A percentile compares a stretch with the other conserved stretches of the same genome.
These are phyloP conservation scores for Erebia palarica DNA, from an alignment of 2,888 invertebrate species.

Conservation along the genomic window DNA sequence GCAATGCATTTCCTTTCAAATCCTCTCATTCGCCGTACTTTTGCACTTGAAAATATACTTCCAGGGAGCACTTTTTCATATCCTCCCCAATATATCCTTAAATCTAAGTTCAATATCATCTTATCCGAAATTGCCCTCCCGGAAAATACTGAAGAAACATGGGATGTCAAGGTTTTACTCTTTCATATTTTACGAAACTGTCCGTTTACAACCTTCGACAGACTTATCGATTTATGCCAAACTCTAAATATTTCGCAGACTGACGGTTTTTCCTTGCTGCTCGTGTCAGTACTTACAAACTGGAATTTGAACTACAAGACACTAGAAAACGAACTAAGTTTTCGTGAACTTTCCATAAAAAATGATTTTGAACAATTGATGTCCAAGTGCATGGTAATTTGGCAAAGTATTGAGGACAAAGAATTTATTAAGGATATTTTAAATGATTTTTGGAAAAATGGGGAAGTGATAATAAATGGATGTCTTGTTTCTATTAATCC, in stretches of 20 bases:
- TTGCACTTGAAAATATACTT: slow-evolving; percentile 56
- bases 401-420: slow-evolving; percentile 71
- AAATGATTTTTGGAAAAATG: slow-evolving; percentile 75
- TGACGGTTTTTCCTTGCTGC: slow-evolving; percentile 70
- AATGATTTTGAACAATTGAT: slow-evolving; percentile 57
- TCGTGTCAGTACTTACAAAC: slow-evolving; percentile 65
- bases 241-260: slow-evolving; percentile 65
- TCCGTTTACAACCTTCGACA: slow-evolving; percentile 60
- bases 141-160: slow-evolving; percentile 74
- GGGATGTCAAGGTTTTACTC: slow-evolving; percentile 74
- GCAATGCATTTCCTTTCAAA: slow-evolving; percentile 59
- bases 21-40: slow-evolving; percentile 58
- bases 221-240: slow-evolving; percentile 64
- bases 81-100: slow-evolving; percentile 69
- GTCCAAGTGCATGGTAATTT: slow-evolving; percentile 62
- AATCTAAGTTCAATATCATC: slow-evolving; percentile 72
- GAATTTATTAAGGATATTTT: slow-evolving; percentile 68
- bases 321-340: slow-evolving; percentile 58
- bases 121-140: slow-evolving; percentile 68
- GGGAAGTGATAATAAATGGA: slow-evolving; percentile 73
- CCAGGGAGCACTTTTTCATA: slow-evolving; percentile 58
- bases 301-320: slow-evolving; percentile 73
- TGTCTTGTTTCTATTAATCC: slow-evolving; percentile 71
- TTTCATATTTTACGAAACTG: slow-evolving; percentile 69
- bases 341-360: slow-evolving; percentile 57